Percentiles rank a stretch among this genome's conserved stretches.
phyloP scores from a whole-genome alignment of 2,113 vertebrate species.

The Camelus bactrianus region DNA sequence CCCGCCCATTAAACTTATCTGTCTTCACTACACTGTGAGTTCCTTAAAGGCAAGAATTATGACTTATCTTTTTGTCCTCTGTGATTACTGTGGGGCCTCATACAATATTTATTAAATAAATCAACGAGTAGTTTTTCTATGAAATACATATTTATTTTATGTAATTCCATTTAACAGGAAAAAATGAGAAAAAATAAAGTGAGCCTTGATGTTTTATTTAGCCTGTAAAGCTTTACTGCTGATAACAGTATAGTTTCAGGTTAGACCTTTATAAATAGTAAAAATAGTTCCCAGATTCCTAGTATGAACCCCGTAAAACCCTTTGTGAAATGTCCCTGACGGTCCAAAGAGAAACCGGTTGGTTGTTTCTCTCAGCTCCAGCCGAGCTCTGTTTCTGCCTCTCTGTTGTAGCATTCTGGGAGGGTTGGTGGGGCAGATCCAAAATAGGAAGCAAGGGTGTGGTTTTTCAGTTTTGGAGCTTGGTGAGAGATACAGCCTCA shows the following conservation, averaged over 20 bases:
- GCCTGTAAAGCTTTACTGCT: conserved; percentile 48
- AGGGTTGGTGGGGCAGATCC: not conserved
- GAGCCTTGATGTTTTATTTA: conserved; percentile 26
- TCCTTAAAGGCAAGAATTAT: not conserved
- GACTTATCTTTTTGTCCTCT: not conserved
- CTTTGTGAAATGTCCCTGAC: not conserved
- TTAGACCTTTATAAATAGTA: conserved; percentile 51
- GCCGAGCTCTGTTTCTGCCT: not conserved
- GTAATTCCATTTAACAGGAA: conserved; percentile 17
- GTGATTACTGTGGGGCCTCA: not conserved
- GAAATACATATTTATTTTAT: conserved; percentile 35
- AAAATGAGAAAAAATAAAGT: not conserved
- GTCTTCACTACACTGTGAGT: not conserved
- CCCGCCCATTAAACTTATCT: not conserved
- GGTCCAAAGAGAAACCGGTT: not conserved
- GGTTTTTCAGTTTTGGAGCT: not conserved
- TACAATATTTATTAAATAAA: conserved; percentile 49
- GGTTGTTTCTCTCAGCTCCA: not conserved
- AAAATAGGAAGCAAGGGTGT: not conserved
- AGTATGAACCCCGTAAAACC: not conserved
- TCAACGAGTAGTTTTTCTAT: conserved; percentile 5
- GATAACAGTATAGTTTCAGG: conserved; percentile 52
- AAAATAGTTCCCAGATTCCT: not conserved
- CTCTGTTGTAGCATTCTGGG: accelerated
- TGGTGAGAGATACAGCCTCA: not conserved